Evolutionary conservation across 2,797 vertebrate genomes (phyloP).

Genomic region (Mormyrops attenuatus): DNA sequence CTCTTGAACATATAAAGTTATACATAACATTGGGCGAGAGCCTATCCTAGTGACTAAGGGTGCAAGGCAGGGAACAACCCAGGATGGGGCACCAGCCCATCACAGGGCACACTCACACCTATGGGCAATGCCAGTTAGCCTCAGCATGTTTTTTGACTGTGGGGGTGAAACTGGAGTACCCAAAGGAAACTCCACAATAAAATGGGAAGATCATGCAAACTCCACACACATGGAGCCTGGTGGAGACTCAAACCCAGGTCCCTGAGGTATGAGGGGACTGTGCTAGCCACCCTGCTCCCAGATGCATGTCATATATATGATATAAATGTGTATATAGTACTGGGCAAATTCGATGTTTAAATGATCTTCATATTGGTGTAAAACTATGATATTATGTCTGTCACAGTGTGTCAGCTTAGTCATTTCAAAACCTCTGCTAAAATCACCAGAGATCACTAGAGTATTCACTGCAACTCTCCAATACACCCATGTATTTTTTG

Average conservation of each 20-base stretch:
- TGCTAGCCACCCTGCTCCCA: too few relatives aligned
- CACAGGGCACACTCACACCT: background rate
- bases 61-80: background rate
- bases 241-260: too few relatives aligned
- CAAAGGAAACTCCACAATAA: background rate
- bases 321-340: background rate
- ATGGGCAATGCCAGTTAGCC: background rate
- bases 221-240: too few relatives aligned
- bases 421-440: background rate
- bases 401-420: background rate
- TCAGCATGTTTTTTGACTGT: background rate
- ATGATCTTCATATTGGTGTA: background rate
- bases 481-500: background rate
- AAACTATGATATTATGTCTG: background rate
- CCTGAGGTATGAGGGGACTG: too few relatives aligned
- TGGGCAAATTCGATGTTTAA: background rate
- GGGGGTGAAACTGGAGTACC: background rate
- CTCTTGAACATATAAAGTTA: background rate
- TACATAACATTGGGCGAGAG: background rate
- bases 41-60: too few relatives aligned
- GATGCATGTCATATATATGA: background rate
- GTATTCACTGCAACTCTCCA: background rate
- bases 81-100: background rate
- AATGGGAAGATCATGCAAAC: background rate
- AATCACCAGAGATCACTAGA: background rate